Evolutionary conservation across 2,888 invertebrate species (phyloP).

Genomic region (Drosophila kanekoi): DNA sequence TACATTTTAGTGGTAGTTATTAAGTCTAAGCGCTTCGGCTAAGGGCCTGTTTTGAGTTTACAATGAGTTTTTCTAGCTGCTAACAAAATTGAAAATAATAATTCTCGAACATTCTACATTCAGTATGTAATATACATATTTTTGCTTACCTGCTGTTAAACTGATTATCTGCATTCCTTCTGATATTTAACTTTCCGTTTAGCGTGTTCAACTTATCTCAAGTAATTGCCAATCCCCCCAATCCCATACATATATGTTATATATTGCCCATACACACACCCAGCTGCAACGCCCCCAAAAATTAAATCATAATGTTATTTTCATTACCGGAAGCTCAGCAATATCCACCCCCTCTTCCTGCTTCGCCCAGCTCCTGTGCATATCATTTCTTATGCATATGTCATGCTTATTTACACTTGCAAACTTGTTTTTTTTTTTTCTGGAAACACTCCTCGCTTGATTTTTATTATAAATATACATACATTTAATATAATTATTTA

Average conservation of each 20-base stretch:
- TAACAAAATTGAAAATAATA: too few relatives aligned
- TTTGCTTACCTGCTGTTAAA: neutral
- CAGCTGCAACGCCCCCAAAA: slow-evolving; percentile 22
- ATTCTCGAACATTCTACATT: neutral
- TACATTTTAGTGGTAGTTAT: too few relatives aligned
- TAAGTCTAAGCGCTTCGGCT: too few relatives aligned
- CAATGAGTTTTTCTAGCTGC: too few relatives aligned
- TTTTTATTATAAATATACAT: slow-evolving; percentile 44
- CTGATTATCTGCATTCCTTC: neutral
- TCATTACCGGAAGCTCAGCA: slow-evolving; percentile 54
- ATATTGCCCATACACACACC: slow-evolving; percentile 6
- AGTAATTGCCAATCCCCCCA: slow-evolving; percentile 6
- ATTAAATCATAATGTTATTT: slow-evolving; percentile 49
- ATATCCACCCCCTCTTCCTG: slow-evolving; percentile 5
- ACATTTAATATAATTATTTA: slow-evolving; percentile 49
- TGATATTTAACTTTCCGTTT: slow-evolving; percentile 1
- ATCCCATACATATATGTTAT: too few relatives aligned
- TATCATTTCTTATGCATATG: slow-evolving; percentile 11
- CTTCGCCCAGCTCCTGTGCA: neutral
- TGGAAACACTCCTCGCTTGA: slow-evolving; percentile 34
- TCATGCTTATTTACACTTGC: slow-evolving; percentile 22
- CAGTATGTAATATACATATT: neutral
- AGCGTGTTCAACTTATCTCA: slow-evolving; percentile 1
- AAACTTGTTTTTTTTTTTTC: slow-evolving; percentile 50
- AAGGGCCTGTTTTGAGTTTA: too few relatives aligned